phyloP scores from a whole-genome alignment of 2,113 vertebrate genomes.

The Blennius ocellaris region DNA sequence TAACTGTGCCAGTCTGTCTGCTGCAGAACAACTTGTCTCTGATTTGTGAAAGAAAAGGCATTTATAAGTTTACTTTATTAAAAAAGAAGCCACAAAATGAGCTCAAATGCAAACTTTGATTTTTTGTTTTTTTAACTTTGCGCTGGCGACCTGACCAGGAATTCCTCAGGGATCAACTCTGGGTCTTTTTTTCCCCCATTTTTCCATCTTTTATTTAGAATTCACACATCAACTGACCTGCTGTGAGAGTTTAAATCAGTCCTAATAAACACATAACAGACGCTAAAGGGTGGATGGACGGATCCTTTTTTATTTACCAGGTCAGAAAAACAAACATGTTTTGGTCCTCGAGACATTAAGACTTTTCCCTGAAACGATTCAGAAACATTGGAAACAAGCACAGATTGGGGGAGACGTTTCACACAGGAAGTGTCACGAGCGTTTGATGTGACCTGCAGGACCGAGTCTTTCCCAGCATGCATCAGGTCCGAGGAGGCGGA shows the following conservation, averaged over 20 bases:
- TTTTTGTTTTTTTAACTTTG: too few species aligned
- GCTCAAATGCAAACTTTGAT: too few species aligned
- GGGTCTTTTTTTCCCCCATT: background rate
- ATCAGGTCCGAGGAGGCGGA: background rate
- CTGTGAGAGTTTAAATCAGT: background rate
- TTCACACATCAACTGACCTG: background rate
- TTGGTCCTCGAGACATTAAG: background rate
- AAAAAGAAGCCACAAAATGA: too few species aligned
- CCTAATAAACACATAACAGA: background rate
- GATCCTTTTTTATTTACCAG: constrained; percentile 17
- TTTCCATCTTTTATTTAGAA: background rate
- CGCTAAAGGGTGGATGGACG: background rate
- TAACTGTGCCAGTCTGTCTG: too few species aligned
- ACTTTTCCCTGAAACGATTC: too few species aligned
- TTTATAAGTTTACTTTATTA: too few species aligned
- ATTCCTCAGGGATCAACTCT: too few species aligned
- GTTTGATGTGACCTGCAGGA: background rate
- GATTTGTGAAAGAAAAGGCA: too few species aligned
- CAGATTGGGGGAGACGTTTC: too few species aligned
- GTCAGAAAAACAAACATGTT: constrained; percentile 9
- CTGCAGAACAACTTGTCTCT: too few species aligned
- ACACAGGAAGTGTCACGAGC: too few species aligned
- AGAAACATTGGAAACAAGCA: background rate
- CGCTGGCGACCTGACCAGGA: too few species aligned
- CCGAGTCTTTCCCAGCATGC: background rate